Conservation (phyloP, 2,888 invertebrate species). For the Macrosoma leucophasiata region DNA sequence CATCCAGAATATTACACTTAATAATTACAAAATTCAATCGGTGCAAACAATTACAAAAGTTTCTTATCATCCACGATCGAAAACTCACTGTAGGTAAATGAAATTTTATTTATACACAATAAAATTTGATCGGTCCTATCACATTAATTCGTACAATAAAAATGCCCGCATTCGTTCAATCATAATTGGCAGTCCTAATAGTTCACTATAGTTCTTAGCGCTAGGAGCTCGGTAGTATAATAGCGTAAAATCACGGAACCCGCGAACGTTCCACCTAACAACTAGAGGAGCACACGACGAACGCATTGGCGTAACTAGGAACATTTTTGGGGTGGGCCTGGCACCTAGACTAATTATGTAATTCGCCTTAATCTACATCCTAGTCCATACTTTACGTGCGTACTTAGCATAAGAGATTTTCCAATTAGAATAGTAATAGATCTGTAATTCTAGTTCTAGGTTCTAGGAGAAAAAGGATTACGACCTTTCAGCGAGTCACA, state of each 20-base stretch:
- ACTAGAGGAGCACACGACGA: slow-evolving; percentile 6
- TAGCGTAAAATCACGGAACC: slow-evolving; percentile 6
- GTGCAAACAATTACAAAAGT: slow-evolving; percentile 69
- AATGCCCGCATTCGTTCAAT: slow-evolving; percentile 55
- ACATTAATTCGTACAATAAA: slow-evolving; percentile 58
- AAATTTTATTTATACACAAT: slow-evolving; percentile 48
- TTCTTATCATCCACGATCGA: slow-evolving; percentile 46
- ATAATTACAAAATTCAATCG: slow-evolving; percentile 70
- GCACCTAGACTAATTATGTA: no score
- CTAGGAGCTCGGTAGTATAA: no score
- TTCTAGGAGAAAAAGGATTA: no score
- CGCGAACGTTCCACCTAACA: background rate
- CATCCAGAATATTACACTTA: slow-evolving; percentile 69
- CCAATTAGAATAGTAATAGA: no score
- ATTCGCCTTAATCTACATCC: no score
- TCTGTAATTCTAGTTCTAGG: no score
- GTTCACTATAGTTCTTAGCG: slow-evolving; percentile 44
- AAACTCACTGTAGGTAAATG: slow-evolving; percentile 44
- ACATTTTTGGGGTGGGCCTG: no score
- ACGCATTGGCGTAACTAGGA: no score
- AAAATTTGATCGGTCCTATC: slow-evolving; percentile 54
- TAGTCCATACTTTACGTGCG: no score
- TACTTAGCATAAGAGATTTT: no score
- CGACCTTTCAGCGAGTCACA: no score
- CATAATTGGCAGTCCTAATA: slow-evolving; percentile 66